Percentiles rank a stretch among this genome's conserved stretches.
Conservation (phyloP, 2,797 vertebrate genomes). For the Scleropages formosus region DNA sequence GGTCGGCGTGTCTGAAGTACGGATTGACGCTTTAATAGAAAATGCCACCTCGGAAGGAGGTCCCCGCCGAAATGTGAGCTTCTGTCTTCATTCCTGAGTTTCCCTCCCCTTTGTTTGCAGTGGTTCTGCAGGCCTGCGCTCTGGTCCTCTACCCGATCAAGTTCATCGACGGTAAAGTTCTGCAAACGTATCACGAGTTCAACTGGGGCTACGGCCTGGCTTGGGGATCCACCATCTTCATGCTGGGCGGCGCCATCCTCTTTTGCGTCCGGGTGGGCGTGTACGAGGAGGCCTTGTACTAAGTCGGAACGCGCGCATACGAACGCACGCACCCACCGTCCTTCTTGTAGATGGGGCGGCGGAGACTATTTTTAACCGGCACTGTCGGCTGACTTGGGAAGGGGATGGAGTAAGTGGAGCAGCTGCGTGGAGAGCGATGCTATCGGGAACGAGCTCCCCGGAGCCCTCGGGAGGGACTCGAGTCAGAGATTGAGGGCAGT, state of each 20-base stretch:
- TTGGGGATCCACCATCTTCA: constrained; percentile 81
- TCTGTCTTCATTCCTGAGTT: too few species aligned
- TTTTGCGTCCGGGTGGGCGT: constrained; percentile 77
- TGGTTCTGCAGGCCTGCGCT: constrained; percentile 78
- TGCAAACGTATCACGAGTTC: constrained; percentile 79
- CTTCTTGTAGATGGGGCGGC: constrained; percentile 47
- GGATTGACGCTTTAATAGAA: too few species aligned
- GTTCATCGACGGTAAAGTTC: constrained; percentile 72
- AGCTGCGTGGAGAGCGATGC: constrained; percentile 44
- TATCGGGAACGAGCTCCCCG: not conserved
- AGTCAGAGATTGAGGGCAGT: not conserved
- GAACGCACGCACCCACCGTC: constrained; percentile 35
- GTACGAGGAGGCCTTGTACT: constrained; percentile 74
- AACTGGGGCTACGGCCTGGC: constrained; percentile 83
- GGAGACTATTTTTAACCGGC: constrained; percentile 47
- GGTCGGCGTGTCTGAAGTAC: too few species aligned
- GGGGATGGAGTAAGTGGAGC: constrained; percentile 33
- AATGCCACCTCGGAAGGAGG: too few species aligned
- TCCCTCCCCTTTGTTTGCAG: constrained; percentile 47
- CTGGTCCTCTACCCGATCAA: constrained; percentile 81
- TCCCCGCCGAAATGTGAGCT: too few species aligned
- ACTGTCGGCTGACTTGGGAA: not conserved
- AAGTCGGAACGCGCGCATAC: constrained; percentile 33
- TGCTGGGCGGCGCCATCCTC: constrained; percentile 76
- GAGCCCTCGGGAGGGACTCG: not conserved